Evolutionary conservation across 2,888 invertebrate species (phyloP), one percentile per base, ranked within the genome.

Genomic region (Microdon myrmicae): DNA sequence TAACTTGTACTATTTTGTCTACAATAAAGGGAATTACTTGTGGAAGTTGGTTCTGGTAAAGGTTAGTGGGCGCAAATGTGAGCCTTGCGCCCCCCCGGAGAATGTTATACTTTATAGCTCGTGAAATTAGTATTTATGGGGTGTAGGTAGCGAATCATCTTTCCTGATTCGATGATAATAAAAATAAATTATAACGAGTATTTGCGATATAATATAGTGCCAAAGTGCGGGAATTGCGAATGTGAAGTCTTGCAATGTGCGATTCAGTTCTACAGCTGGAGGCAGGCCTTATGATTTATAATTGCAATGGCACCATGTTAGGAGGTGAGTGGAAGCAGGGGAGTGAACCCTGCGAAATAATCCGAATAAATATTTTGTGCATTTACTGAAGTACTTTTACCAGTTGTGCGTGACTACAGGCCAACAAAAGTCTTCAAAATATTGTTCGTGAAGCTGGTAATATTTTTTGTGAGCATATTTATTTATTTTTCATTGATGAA

Each of bases 51-150:
- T n/a, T n/a, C n/a, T n/a, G n/a, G n/a, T n/a, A 31, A 19, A 25
- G 34, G 64, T 58, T 47, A 37, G 56, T 23, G 29, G 22, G 45
- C 49, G 31, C 38, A 12, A 43, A 51, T 47, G 38, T 8, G 51
- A 53, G 44, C 44, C 43, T 32, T 47, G 12, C 55, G 39, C 55
- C 48, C 54, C 60, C 35, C 22, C 29, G 71, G 69, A 68, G 71
- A 77, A 75, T 75, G 73, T 70, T 68, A 67, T 71, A 72, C 76
- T 77, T 77, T 77, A 78, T 77, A 74, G 76, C 75, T 77, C 75
- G 77, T 75, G 78, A 77, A 77, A 77, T 77, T 78, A 76, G 76
- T 78, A 77, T 78, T 78, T 77, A 77, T 78, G 71, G 69, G 25
- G 59, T 53, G 51, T 53, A 53, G 58, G 31, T 53, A 37, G 64